Evolutionary conservation across 1,140 invertebrate genomes (phyloP).

Genomic region (Cyclina sinensis): DNA sequence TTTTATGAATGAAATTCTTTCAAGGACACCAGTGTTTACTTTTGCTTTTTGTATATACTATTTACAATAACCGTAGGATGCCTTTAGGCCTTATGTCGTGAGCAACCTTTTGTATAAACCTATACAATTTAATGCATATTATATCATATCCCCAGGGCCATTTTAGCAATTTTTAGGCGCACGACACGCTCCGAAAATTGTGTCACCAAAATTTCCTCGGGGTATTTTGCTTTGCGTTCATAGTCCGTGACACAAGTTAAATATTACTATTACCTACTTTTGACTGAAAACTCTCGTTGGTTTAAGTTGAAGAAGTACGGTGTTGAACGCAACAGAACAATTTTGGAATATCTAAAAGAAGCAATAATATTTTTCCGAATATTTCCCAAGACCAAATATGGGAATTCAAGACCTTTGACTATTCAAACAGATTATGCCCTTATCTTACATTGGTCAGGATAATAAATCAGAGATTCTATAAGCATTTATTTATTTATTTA

Average conservation of each 20-base stretch:
- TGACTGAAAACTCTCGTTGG: too few relatives aligned
- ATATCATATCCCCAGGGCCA: conserved; percentile 45
- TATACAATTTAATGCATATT: conserved; percentile 59
- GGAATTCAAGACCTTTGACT: too few relatives aligned
- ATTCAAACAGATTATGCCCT: too few relatives aligned
- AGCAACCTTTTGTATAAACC: conserved; percentile 26
- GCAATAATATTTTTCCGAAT: too few relatives aligned
- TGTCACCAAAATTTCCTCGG: conserved; percentile 40
- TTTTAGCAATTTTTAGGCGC: conserved; percentile 29
- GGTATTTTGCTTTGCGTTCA: conserved; percentile 45
- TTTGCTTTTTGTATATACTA: conserved; percentile 11
- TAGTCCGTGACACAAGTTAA: neutral
- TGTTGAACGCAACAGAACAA: too few relatives aligned
- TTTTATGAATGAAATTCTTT: conserved; percentile 52
- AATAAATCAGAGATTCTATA: too few relatives aligned
- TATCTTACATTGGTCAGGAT: too few relatives aligned
- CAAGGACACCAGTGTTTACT: conserved; percentile 27
- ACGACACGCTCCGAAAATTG: conserved; percentile 32
- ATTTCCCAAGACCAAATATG: too few relatives aligned
- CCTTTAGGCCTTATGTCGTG: conserved; percentile 7
- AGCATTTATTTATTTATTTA: too few relatives aligned
- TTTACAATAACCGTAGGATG: conserved; percentile 10
- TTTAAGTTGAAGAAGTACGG: too few relatives aligned
- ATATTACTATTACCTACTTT: neutral
- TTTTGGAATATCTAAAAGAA: too few relatives aligned